Conservation (phyloP, 2,888 invertebrate genomes). For the Lottia gigantea region DNA sequence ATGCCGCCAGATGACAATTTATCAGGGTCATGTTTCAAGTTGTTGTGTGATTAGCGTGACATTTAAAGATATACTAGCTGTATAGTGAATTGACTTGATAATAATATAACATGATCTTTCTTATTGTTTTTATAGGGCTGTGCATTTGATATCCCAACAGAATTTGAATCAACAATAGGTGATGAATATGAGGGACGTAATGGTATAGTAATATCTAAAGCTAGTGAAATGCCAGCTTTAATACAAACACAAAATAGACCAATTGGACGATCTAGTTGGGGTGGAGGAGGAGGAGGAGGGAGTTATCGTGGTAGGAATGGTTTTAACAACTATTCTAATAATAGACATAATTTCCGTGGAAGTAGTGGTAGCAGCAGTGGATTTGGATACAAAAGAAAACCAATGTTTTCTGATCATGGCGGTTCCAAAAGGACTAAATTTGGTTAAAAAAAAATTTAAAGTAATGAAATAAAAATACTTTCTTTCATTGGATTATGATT, state of each 20-base stretch:
- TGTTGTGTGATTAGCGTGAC: too few relatives aligned
- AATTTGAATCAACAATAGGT: constrained; percentile 41
- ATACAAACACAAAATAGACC: constrained; percentile 30
- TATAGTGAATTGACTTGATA: too few relatives aligned
- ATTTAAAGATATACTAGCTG: too few relatives aligned
- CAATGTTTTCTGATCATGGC: constrained; percentile 11
- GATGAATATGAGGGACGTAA: constrained; percentile 52
- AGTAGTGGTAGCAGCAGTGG: constrained; percentile 23
- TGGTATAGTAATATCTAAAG: constrained; percentile 49
- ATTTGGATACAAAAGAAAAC: constrained; percentile 20
- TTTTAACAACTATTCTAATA: constrained; percentile 6
- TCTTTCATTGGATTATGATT: too few relatives aligned
- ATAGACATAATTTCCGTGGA: constrained; percentile 20
- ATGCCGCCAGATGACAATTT: too few relatives aligned
- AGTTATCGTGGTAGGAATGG: constrained; percentile 27
- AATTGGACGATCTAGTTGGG: constrained; percentile 20
- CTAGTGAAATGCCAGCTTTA: constrained; percentile 59
- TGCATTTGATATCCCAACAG: constrained; percentile 58
- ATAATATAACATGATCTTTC: too few relatives aligned
- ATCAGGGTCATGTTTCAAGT: too few relatives aligned
- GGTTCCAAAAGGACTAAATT: constrained; percentile 35
- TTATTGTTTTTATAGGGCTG: constrained; percentile 44
- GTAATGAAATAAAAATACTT: background rate
- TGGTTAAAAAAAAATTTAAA: too few relatives aligned
- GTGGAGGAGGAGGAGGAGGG: constrained; percentile 28